Percentiles rank a stretch among this genome's conserved stretches.
These are phyloP conservation scores for Scolanthus callimorphus DNA, from an alignment of 92 coral and sea anemone genomes.

Conservation along the genomic window DNA sequence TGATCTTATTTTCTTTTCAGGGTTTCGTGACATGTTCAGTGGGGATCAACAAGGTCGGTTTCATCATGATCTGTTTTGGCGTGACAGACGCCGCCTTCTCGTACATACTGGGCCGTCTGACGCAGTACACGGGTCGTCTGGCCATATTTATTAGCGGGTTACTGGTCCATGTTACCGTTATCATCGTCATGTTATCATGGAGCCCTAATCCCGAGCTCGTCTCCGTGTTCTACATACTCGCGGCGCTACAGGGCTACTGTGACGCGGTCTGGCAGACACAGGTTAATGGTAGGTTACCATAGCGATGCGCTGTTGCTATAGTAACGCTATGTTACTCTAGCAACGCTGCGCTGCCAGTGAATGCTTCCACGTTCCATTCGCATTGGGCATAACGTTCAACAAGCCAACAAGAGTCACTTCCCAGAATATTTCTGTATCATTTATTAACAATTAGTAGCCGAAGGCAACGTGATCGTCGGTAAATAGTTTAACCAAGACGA, in stretches of 20 bases:
- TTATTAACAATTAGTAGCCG: too few species aligned
- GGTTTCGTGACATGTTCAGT: conserved; percentile 73
- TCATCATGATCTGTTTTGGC: conserved; percentile 82
- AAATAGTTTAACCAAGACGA: too few species aligned
- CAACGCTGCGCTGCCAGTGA: too few species aligned
- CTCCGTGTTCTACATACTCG: conserved; percentile 54
- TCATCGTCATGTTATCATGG: conserved; percentile 62
- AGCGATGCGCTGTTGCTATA: too few species aligned
- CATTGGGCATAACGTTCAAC: too few species aligned
- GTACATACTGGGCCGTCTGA: conserved; percentile 55
- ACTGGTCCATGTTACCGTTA: conserved; percentile 51
- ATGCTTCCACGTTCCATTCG: too few species aligned
- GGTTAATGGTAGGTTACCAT: conserved; percentile 74
- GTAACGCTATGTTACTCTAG: too few species aligned
- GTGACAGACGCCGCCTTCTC: conserved; percentile 77
- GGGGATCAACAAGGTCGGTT: conserved; percentile 77
- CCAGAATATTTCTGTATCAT: too few species aligned
- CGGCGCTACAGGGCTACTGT: conserved; percentile 74
- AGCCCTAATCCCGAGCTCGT: conserved; percentile 46
- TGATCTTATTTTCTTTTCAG: conserved; percentile 33
- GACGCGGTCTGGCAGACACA: conserved; percentile 90
- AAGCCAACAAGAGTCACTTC: too few species aligned
- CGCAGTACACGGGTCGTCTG: conserved; percentile 67
- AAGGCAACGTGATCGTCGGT: too few species aligned
- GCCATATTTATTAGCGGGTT: conserved; percentile 64